phyloP scores from a whole-genome alignment of 2,113 vertebrate genomes.

The Plestiodon gilberti region DNA sequence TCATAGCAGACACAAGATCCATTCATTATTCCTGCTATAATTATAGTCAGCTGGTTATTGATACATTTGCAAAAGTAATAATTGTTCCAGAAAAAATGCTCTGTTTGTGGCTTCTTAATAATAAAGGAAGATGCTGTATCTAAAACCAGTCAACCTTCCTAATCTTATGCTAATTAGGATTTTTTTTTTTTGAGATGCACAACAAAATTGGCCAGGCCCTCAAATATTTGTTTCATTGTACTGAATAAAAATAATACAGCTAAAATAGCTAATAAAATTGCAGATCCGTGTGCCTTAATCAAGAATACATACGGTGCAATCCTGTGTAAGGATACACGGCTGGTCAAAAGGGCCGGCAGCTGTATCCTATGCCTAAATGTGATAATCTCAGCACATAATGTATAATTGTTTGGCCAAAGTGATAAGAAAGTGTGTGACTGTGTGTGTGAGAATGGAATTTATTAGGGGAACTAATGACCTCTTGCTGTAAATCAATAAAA shows the following conservation, averaged over 20 bases:
- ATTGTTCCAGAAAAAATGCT: constrained; percentile 59
- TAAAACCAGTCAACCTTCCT: constrained; percentile 53
- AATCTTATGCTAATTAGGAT: constrained; percentile 25
- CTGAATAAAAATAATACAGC: constrained; percentile 16
- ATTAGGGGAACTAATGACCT: too few relatives aligned
- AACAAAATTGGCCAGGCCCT: constrained; percentile 53
- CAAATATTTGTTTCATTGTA: constrained; percentile 55
- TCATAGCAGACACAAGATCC: constrained; percentile 72
- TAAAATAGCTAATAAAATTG: constrained; percentile 4
- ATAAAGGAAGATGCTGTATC: constrained; percentile 48
- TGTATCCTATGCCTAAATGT: too few relatives aligned
- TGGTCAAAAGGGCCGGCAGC: too few relatives aligned
- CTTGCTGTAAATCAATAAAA: too few relatives aligned
- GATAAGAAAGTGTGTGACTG: too few relatives aligned
- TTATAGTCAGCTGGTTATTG: constrained; percentile 73
- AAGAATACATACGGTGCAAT: too few relatives aligned
- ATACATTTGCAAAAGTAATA: constrained; percentile 75
- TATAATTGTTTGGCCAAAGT: too few relatives aligned
- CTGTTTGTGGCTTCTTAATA: constrained; percentile 56
- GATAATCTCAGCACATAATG: too few relatives aligned
- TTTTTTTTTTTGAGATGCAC: constrained; percentile 18
- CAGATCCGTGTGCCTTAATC: background rate
- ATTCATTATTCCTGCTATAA: constrained; percentile 77
- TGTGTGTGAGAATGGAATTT: too few relatives aligned
- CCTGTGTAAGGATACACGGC: too few relatives aligned